A percentile compares a stretch with the other conserved stretches of the same genome.
These are phyloP conservation scores for Drosophila meridiana DNA, from an alignment of 2,888 invertebrate species.

Conservation along the genomic window DNA sequence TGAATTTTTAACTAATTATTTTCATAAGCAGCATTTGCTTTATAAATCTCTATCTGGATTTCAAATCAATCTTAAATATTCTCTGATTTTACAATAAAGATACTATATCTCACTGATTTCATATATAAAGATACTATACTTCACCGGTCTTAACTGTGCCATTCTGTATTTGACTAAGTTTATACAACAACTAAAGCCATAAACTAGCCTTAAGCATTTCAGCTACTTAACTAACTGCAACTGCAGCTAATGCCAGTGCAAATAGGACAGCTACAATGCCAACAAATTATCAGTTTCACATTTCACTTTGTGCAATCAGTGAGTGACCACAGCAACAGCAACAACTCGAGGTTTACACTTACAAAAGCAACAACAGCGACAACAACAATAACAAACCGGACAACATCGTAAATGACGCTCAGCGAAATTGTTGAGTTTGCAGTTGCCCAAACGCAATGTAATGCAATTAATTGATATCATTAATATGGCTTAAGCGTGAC, in stretches of 20 bases:
- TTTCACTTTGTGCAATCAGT: slow-evolving; percentile 56
- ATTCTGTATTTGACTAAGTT: neutral
- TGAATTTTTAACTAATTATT: too few relatives aligned
- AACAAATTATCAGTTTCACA: slow-evolving; percentile 62
- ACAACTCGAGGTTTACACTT: slow-evolving; percentile 9
- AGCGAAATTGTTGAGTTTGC: slow-evolving; percentile 27
- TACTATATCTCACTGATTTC: neutral
- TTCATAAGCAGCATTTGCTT: too few relatives aligned
- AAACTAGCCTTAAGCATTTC: neutral
- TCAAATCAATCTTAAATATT: too few relatives aligned
- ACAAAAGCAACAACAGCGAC: slow-evolving; percentile 5
- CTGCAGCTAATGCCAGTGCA: slow-evolving; percentile 3
- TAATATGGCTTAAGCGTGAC: slow-evolving; percentile 62
- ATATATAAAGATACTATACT: neutral
- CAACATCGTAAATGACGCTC: slow-evolving; percentile 31
- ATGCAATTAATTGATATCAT: slow-evolving; percentile 66
- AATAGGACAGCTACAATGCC: slow-evolving; percentile 8
- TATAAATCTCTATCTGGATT: too few relatives aligned
- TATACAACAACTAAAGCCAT: neutral
- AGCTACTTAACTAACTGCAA: slow-evolving; percentile 14
- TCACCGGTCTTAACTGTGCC: neutral
- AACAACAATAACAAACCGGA: slow-evolving; percentile 2
- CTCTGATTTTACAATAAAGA: too few relatives aligned
- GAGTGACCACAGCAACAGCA: slow-evolving; percentile 10
- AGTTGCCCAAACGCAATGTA: slow-evolving; percentile 45